Conservation (phyloP, 2,113 vertebrate genomes). For the Tragelaphus buxtoni region DNA sequence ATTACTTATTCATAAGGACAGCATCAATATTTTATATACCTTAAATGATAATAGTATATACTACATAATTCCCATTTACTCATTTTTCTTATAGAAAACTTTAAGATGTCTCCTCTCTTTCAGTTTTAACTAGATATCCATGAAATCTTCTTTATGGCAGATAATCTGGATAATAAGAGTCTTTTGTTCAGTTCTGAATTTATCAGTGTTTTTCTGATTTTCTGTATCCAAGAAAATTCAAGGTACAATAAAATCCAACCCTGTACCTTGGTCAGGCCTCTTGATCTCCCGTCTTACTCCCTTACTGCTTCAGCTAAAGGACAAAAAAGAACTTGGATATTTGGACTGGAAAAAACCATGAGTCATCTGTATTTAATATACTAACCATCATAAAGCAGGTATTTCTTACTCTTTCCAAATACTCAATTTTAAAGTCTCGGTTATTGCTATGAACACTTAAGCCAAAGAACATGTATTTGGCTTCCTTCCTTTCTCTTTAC, state of each 20-base stretch:
- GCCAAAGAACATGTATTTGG: constrained; percentile 34
- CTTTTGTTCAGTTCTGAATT: background rate
- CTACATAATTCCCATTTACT: background rate
- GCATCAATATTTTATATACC: background rate
- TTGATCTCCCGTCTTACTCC: background rate
- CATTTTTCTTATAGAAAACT: background rate
- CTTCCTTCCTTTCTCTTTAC: background rate
- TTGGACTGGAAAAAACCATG: background rate
- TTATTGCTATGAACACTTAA: background rate
- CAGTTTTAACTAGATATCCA: background rate
- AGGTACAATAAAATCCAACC: too few species aligned
- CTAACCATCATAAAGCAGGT: constrained; percentile 3
- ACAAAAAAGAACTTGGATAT: constrained; percentile 3
- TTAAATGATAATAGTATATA: background rate
- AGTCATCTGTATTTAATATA: constrained; percentile 36
- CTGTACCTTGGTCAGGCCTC: background rate
- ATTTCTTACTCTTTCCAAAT: constrained; percentile 41
- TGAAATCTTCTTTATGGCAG: background rate
- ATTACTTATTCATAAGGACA: background rate
- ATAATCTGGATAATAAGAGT: background rate
- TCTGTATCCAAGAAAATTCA: background rate
- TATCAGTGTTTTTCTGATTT: background rate
- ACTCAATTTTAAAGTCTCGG: background rate
- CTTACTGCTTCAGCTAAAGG: background rate
- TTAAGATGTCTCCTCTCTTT: background rate